Conservation (phyloP, 1,140 invertebrate genomes). For the Heliconius congener region DNA sequence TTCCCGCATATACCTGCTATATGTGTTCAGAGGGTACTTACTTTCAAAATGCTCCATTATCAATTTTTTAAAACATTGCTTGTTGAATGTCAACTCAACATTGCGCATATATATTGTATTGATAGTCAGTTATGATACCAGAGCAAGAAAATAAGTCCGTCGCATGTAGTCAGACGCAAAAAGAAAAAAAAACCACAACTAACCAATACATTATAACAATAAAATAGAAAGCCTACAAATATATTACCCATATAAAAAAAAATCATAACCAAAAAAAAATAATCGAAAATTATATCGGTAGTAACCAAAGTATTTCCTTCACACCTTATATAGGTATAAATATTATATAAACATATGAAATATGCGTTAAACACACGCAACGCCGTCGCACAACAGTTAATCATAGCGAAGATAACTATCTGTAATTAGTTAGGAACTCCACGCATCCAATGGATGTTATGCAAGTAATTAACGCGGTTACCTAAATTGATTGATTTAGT, state of each 20-base stretch:
- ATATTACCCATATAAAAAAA: too few species aligned
- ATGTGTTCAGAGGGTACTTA: too few species aligned
- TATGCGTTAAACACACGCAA: slow-evolving; percentile 16
- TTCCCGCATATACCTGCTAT: too few species aligned
- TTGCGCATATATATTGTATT: too few species aligned
- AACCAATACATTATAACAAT: not conserved
- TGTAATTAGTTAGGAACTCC: slow-evolving; percentile 18
- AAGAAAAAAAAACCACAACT: not conserved
- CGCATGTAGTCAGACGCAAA: too few species aligned
- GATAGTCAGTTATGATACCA: too few species aligned
- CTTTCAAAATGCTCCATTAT: too few species aligned
- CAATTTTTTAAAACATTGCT: too few species aligned
- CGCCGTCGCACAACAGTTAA: not conserved
- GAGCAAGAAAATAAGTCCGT: too few species aligned
- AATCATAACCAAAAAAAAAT: not conserved
- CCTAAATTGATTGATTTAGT: slow-evolving; percentile 4
- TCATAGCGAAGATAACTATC: slow-evolving; percentile 19
- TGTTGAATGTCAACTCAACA: too few species aligned
- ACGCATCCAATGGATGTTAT: not conserved
- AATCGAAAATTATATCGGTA: not conserved
- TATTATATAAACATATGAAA: not conserved
- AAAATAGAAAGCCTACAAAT: too few species aligned
- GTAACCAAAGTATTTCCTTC: not conserved
- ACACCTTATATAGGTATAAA: not conserved
- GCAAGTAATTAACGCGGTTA: not conserved